Evolutionary conservation across 2,888 invertebrate genomes (phyloP), one percentile per base, ranked within the genome.

Genomic region (Hipparchia sbordonii): DNA sequence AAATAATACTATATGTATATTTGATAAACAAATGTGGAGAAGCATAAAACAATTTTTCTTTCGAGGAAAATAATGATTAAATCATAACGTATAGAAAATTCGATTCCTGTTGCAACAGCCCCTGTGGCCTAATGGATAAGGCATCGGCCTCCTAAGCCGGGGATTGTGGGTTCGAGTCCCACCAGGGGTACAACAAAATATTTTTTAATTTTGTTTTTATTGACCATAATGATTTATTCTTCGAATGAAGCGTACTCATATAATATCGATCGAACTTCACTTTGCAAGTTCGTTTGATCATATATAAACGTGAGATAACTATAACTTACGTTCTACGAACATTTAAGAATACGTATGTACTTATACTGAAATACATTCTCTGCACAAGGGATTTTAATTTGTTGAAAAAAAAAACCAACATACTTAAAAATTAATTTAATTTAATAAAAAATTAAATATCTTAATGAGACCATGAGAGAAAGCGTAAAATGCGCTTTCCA

Each of bases 91-190:
- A 10, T 10, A 57, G 23, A 12, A 65, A 65, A 6, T 65, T 65
- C 13, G 65, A 23, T 1, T 0, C 0, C 10, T 33, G 46, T 33
- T 48, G 57, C 67, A 68, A 13, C 70, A 87, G 95, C 95, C 95
- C 95, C 95, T 95, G 95, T 95, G 95, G 95, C 95, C 95, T 95
- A 95, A 95, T 95, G 95, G 95, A 95, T 95, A 95, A 95, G 95
- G 95, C 95, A 95, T 95, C 95, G 95, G 95, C 95, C 95, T 95
- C 95, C 95, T 95, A 95, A 95, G 95, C 95, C 95, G 95, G 95
- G 95, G 95, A 95, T 95, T 95, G 95, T 95, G 95, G 95, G 95
- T 95, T 95, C 95, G 95, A 95, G 95, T 95, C 95, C 95, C 95
- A 95, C 95, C 95, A 95, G 95, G 95, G 95, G 95, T 95, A 95